A percentile compares a stretch with the other conserved stretches of the same genome.
phyloP scores from a whole-genome alignment of 2,113 vertebrate species.

The Pleuronectes platessa region DNA sequence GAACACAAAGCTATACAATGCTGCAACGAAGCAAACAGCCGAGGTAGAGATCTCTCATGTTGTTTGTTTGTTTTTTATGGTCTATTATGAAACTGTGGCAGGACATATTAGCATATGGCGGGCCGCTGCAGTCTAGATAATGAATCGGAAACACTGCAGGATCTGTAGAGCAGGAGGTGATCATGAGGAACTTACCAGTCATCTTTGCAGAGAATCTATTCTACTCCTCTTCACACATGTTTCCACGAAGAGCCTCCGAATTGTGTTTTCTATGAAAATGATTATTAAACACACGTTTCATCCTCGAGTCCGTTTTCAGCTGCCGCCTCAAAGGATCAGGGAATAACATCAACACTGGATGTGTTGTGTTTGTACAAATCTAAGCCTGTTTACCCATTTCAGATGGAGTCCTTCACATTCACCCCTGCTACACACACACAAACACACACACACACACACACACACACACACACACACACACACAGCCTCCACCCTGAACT shows the following conservation, averaged over 20 bases:
- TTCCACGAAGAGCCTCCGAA: background rate
- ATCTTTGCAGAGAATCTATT: background rate
- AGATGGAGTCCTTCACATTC: slow-evolving; percentile 36
- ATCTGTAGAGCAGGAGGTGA: background rate
- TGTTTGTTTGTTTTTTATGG: too few species aligned
- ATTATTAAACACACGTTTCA: slow-evolving; percentile 17
- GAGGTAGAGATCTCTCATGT: too few species aligned
- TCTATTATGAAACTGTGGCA: too few species aligned
- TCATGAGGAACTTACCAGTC: background rate
- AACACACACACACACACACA: background rate
- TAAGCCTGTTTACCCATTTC: slow-evolving; percentile 59
- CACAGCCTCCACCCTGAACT: background rate
- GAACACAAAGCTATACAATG: too few species aligned
- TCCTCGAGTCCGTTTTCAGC: slow-evolving; percentile 36
- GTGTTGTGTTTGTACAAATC: slow-evolving; percentile 57
- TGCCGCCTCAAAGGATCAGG: slow-evolving; percentile 37
- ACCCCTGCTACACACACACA: background rate
- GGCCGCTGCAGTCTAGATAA: too few species aligned
- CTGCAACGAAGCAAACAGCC: too few species aligned
- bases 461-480: background rate
- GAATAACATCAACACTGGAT: slow-evolving; percentile 45
- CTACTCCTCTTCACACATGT: background rate
- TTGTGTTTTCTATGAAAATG: background rate
- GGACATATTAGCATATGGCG: too few species aligned
- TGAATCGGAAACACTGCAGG: background rate